Evolutionary conservation across 2,888 invertebrate species (phyloP), one percentile per base, ranked within the genome.

Genomic region (Meiosimyza platycephala): DNA sequence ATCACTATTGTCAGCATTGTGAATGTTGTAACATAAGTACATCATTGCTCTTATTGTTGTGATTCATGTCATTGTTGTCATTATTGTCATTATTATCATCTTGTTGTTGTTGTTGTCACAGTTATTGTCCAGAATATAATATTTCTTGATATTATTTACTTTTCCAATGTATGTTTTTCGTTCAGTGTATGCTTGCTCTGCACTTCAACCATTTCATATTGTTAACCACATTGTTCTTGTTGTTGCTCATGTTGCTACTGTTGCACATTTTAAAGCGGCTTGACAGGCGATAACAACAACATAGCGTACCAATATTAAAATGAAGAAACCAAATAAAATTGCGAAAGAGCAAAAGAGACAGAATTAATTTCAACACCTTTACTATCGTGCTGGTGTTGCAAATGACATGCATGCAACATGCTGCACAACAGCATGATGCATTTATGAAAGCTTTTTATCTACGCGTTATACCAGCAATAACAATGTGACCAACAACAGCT

Each of bases 401-500:
- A 57, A 16, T 47, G 67, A 67, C 67, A 67, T 55, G 55, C 47
- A 47, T 52, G 65, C 65, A 63, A 47, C 63, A 47, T 47, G 47
- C 47, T 52, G 67, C 67, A 28, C 28, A 55, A 47, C 57, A 83
- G 76, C 81, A 81, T 82, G 83, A 81, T 82, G 82, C 83, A 82
- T 83, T 83, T 82, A 81, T 82, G 83, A 83, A 82, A 83, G 83
- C 83, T 84, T 82, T 83, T 82, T 83, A 82, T 82, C 84, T 83
- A 79, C 82, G 71, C 71, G 52, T 63, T 63, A 59, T 70, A 77
- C 68, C 74, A n/a, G 28, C 33, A 66, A 55, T 47, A 73, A 47
- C 57, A 22, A 33, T 70, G 62, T 60, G 52, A 13, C 63, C 71
- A 68, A 64, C 68, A 68, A 65, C 71, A 71, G 64, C 67, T 74